Percentiles rank a stretch among this genome's conserved stretches.
phyloP scores from a whole-genome alignment of 2,888 invertebrate genomes.

The Netelia inedita region DNA sequence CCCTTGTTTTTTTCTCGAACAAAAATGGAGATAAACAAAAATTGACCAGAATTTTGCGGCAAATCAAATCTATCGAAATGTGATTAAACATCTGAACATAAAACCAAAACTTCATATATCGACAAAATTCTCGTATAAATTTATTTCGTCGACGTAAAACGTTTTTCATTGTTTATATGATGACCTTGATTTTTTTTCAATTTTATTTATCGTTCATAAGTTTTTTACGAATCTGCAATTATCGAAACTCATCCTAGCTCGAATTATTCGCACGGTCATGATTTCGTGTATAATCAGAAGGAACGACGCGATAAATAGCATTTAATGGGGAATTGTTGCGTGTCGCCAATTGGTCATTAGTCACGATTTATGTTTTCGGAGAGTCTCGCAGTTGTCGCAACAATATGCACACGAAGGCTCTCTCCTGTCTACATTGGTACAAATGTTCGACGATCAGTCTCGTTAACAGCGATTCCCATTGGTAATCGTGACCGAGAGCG shows the following conservation, averaged over 20 bases:
- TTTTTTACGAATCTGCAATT: too few relatives aligned
- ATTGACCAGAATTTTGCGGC: constrained; percentile 61
- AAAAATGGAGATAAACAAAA: not conserved
- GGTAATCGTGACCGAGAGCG: constrained; percentile 59
- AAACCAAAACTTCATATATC: not conserved
- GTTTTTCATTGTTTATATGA: too few relatives aligned
- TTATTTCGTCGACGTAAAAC: not conserved
- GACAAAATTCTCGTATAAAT: not conserved
- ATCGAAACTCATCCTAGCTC: not conserved
- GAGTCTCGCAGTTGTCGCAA: constrained; percentile 24
- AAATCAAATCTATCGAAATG: not conserved
- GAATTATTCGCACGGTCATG: not conserved
- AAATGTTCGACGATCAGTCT: constrained; percentile 62
- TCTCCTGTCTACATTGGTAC: constrained; percentile 32
- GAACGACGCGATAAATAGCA: not conserved
- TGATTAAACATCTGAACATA: not conserved
- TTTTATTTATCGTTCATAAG: too few relatives aligned
- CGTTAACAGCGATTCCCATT: constrained; percentile 65
- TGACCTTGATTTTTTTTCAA: too few relatives aligned
- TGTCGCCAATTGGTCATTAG: constrained; percentile 65
- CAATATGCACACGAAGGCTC: constrained; percentile 25
- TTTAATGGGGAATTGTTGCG: constrained; percentile 38
- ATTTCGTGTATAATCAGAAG: not conserved
- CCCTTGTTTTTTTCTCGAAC: not conserved
- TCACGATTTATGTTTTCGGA: constrained; percentile 53